Base-by-base conservation (phyloP, 2,113 vertebrate species). In the Antennarius striatus region DNA sequence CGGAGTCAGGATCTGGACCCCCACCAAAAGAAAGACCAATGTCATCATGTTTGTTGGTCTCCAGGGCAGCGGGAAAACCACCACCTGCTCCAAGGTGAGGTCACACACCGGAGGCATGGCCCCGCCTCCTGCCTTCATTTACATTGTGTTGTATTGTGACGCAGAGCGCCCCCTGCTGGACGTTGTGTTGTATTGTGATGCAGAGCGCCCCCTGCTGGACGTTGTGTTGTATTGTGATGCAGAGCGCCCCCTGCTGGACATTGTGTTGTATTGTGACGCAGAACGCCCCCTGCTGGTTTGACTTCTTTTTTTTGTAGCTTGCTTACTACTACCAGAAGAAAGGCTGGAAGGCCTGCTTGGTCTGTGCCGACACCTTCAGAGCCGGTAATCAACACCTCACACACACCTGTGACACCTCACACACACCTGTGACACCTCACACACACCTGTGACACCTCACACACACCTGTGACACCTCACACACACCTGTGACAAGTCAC, bases 41-140 rank as follows among this genome's bases (percentile, higher is more conserved):
- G 96, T 99, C 69, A 98, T 99, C 81, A 99, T 99, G 98, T 99
- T 99, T 90, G 98, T 99, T 56, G 98, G 98, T 59, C 92, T 99
- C 72, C 98, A 99, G 81, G 98, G 98, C 77, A 99, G 98, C 71
- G 98, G 98, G 64, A 99, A 99, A 94, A 99, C 98, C n/a, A 99
- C 97, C 3, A 99, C 98, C 17, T 99, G 98, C 92, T 98, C 98
- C 75, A 99, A 99, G 96, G 98, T 99, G 84, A 77, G 0, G 0
- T 4, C 15, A 49, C 57, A 29, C 52, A 17, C 40, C 29, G 29
- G 10, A 51, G 0, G 3, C 17, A 7, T 4, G 17, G 4, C 4
- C 14, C 15, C 15, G 32, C 32, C 32, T 36, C 32, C 22, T 56
- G 13, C 5, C 0, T 4, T n/a, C 1, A 6, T 45, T n/a, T 22